Evolutionary conservation across 2,888 invertebrate genomes (phyloP), one percentile per base, ranked within the genome.

Genomic region (Ophion ellenae): DNA sequence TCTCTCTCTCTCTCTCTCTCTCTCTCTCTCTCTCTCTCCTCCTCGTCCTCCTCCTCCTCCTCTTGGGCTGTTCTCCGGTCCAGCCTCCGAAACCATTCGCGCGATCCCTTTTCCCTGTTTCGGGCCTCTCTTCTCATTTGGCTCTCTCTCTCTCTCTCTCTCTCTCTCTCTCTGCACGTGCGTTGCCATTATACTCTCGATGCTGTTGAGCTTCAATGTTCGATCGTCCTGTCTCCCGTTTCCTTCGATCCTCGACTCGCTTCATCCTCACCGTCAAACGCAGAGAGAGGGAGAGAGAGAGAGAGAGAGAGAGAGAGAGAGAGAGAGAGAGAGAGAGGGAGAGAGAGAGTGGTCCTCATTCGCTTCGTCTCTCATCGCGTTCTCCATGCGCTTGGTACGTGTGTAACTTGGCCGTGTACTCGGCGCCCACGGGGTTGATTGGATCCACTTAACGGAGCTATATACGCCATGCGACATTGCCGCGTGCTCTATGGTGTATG

Each of bases 381-480:
- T 87, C 87, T 85, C 80, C 86, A 85, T 81, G 67, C 75, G 69
- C 78, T 83, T 76, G 67, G 74, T 20, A 20, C 9, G 82, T 59
- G 28, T 36, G 57, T 59, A 67, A 14, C 84, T 87, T 88, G 86
- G 81, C 86, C 85, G 86, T 86, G 81, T 77, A 61, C 88, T 88
- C 88, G 90, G 91, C 28, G 53, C 71, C 91, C 91, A 91, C 92
- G 89, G 92, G 92, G 92, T 93, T 94, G 93, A 94, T 94, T 93
- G 93, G 93, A 93, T 93, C 93, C 93, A 94, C 93, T 94, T 93
- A 94, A 92, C 92, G 90, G 91, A 90, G 91, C 24, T 40, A 40
- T 92, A 92, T 91, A 91, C 91, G 91, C 90, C 89, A 90, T 90
- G 91, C 90, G 91, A 91, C 93, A 92, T 93, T 93, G 92, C 92